These are phyloP conservation scores for Campylomormyrus tamandua DNA, from an alignment of 2,113 vertebrate genomes.

Conservation along the genomic window DNA sequence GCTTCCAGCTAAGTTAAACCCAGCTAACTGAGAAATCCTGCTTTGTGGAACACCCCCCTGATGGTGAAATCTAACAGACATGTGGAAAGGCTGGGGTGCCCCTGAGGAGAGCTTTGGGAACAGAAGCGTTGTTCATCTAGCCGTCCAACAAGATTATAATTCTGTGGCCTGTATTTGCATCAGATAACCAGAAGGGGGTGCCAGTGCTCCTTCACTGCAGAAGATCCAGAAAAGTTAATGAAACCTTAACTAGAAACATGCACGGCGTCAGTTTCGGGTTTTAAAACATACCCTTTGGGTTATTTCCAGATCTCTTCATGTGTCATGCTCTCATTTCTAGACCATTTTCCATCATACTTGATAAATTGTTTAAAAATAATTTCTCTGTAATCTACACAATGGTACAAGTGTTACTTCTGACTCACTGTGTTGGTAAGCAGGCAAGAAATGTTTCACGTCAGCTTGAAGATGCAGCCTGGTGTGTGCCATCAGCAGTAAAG, in stretches of 20 bases:
- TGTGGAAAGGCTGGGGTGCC: background rate
- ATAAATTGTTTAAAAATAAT: background rate
- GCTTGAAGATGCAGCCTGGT: background rate
- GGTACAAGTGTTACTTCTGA: background rate
- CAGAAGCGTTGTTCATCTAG: background rate
- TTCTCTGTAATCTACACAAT: background rate
- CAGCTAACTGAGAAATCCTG: too few relatives aligned
- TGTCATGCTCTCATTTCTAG: background rate
- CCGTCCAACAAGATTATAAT: background rate
- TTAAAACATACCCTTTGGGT: background rate
- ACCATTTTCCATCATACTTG: background rate
- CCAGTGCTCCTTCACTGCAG: background rate
- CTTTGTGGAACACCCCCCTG: background rate
- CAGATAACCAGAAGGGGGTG: background rate
- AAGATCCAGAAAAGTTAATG: background rate
- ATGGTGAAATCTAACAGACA: background rate
- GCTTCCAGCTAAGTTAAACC: too few relatives aligned
- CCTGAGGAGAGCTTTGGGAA: background rate
- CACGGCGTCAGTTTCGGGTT: background rate
- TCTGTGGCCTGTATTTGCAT: background rate
- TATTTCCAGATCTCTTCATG: background rate
- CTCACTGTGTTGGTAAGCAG: background rate
- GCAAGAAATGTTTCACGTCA: background rate
- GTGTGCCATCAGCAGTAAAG: background rate
- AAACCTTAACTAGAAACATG: background rate